phyloP scores from a whole-genome alignment of 1,140 invertebrate genomes.

The Microvelia longipes region DNA sequence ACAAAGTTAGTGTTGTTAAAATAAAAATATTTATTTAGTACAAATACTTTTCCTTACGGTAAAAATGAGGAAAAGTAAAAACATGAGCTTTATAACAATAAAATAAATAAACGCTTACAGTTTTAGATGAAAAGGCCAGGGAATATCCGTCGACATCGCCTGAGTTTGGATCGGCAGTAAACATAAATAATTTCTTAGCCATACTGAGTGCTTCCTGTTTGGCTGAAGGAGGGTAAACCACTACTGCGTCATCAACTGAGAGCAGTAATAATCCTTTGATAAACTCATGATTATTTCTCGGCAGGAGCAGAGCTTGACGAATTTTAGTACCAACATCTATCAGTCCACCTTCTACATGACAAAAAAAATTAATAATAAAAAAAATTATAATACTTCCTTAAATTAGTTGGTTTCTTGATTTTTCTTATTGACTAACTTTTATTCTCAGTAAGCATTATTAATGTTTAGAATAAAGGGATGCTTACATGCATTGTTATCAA shows the following conservation, averaged over 20 bases:
- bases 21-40: too few species aligned
- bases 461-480: too few species aligned
- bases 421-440: too few species aligned
- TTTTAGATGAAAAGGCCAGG: slow-evolving; percentile 27
- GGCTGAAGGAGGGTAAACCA: slow-evolving; percentile 47
- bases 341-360: slow-evolving; percentile 31
- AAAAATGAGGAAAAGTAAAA: too few species aligned
- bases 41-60: too few species aligned
- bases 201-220: slow-evolving; percentile 31
- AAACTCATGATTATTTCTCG: slow-evolving; percentile 50
- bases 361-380: too few species aligned
- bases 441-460: too few species aligned
- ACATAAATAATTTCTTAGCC: slow-evolving; percentile 49
- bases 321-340: slow-evolving; percentile 50
- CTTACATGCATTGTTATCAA: too few species aligned
- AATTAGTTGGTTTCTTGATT: too few species aligned
- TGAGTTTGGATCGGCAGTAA: slow-evolving; percentile 45
- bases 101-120: slow-evolving; percentile 14
- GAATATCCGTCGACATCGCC: slow-evolving; percentile 53
- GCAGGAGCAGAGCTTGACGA: slow-evolving; percentile 55
- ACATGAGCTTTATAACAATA: too few species aligned
- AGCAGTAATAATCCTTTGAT: slow-evolving; percentile 62
- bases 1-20: too few species aligned
- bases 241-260: slow-evolving; percentile 50
- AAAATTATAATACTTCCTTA: too few species aligned